Base-by-base conservation (phyloP, 2,113 vertebrate species). In the Hemibates koningsi region DNA sequence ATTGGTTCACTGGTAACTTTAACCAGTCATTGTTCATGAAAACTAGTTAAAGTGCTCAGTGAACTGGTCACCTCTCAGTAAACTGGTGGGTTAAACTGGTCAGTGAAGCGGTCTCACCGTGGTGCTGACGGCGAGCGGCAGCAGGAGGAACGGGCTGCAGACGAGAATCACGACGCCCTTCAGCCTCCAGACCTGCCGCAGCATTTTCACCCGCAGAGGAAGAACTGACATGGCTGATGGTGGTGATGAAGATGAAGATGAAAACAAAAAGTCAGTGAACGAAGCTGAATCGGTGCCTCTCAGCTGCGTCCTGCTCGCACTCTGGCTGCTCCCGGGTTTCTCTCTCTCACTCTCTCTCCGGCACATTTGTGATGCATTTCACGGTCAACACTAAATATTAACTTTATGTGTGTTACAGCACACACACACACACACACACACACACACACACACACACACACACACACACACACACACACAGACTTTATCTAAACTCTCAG, bases 111-210 rank as follows among this genome's bases (percentile, higher is more conserved):
- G 59, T 53, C 91, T 90, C 96, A 99, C 98, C 98, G 85, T 92
- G 83, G 97, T 97, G 84, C 96, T 82, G 80, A 97, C 36, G 3
- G 96, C 90, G 5, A 98, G 89, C 10, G 97, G 97, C 94, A 98
- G 95, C 83, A 98, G 94, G 82, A 98, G 78, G 63, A 98, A 86
- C 16, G 98, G 98, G 12, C 95, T 96, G 93, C 94, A 80, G 84
- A 97, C 81, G 43, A 99, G 94, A 56, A 97, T 82, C 4, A 96
- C 13, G 82, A 90, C 41, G n/a, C 91, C 89, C 80, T 93, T 96
- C 86, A 89, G 56, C 50, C 76, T 91, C 95, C 96, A 97, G 56
- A 96, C 45, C 6, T 48, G 84, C 43, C 68, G 95, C 52, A 97
- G 13, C 94, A 96, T 94, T 79, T 85, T 95, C 59, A 85, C 27